These are phyloP conservation scores for Dasysyrphus albostriatus DNA, from an alignment of 2,888 invertebrate species.

Conservation along the genomic window DNA sequence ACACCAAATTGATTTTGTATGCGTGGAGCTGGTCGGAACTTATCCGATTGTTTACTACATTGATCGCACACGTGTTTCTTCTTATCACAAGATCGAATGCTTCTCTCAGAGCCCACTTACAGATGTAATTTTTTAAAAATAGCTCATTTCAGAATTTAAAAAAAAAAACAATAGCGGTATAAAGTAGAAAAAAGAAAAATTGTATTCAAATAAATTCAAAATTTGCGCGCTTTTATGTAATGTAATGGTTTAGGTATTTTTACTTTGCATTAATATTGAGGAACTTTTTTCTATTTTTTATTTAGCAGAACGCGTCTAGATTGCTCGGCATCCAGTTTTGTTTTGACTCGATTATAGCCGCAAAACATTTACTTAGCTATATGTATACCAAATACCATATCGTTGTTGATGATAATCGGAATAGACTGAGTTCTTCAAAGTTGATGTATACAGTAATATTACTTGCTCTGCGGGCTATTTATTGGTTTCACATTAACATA, in stretches of 20 bases:
- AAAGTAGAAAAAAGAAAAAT: constrained; percentile 9
- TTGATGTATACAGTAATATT: constrained; percentile 3
- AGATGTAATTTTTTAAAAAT: constrained; percentile 10
- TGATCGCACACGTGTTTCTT: constrained; percentile 20
- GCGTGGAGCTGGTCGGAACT: background rate
- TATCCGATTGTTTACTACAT: background rate
- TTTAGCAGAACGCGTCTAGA: constrained; percentile 41
- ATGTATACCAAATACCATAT: constrained; percentile 26
- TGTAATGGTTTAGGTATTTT: background rate
- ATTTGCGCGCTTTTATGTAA: constrained; percentile 27
- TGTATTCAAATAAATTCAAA: constrained; percentile 16
- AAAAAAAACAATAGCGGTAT: background rate
- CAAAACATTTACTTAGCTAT: constrained; percentile 36
- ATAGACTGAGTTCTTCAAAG: constrained; percentile 13
- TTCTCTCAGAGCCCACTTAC: constrained; percentile 1
- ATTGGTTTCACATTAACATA: constrained; percentile 5
- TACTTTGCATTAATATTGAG: background rate
- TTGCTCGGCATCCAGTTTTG: constrained; percentile 51
- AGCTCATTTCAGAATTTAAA: constrained; percentile 12
- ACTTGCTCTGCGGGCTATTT: background rate
- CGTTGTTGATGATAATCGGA: constrained; percentile 57
- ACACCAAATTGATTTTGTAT: background rate
- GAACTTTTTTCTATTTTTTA: constrained; percentile 19
- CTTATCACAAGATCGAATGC: constrained; percentile 21
- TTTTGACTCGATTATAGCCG: constrained; percentile 46